Base-by-base conservation (phyloP, 2,797 vertebrate species). In the Anguilla megastoma region DNA sequence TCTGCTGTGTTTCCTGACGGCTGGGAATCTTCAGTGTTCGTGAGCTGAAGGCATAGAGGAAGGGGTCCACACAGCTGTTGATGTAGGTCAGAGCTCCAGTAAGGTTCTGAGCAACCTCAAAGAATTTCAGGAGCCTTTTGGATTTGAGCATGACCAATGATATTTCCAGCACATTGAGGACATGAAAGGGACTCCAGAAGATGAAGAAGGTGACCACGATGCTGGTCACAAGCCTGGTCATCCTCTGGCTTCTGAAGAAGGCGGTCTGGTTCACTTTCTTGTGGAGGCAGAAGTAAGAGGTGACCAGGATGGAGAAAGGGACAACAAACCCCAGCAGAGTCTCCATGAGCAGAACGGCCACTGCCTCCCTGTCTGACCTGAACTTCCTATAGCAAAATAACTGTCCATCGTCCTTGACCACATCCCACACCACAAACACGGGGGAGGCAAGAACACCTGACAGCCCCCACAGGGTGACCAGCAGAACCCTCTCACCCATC, bases 11-110 rank as follows among this genome's bases (percentile, higher is more conserved):
- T 74, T 33, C 69, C 69, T 74, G n/a, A 74, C 8, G 24, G 27
- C 69, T 30, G n/a, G 36, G 36, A 36, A 36, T 36, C 36, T 36
- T 36, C 36, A 36, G 36, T 36, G 36, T 88, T 86, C 89, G 86
- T 18, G 90, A 90, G 16, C 90, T 89, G 30, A 92, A 92, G 7
- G 90, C 90, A 36, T 93, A 93, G 10, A 93, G 86, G 18, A 93
- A 90, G 2, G 92, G 91, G 45, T 93, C 91, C 33, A 91, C 50
- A 50, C 90, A 92, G 69, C 91, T 91, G 84, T 92, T 92, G 18
- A 91, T 85, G 24, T 92, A 91, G 0, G 86, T 87, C 14, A 93
- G 87, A 84, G 85, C 45, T 63, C 89, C 88, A 12, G 84, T 82
- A 21, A 91, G 60, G n/a, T 87, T 69, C 0, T 27, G 9, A 2